A percentile compares a stretch with the other conserved stretches of the same genome.
phyloP scores from a whole-genome alignment of 1,140 invertebrate species.

The Drosophila auraria region DNA sequence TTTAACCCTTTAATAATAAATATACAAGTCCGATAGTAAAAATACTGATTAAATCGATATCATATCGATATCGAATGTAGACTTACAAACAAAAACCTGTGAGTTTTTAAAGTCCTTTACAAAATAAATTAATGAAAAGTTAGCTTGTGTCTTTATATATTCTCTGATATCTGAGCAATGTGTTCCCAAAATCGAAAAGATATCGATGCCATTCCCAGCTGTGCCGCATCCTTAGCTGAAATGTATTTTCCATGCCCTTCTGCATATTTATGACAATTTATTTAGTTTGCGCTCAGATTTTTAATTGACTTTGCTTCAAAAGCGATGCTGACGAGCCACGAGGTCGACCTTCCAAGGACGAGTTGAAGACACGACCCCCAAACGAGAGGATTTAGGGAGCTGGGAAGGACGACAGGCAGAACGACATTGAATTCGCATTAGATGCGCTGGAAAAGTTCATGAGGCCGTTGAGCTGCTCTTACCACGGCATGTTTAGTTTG shows the following conservation, averaged over 20 bases:
- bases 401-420: constrained; percentile 2
- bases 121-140: too few species aligned
- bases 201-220: neutral
- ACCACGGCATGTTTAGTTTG: constrained; percentile 45
- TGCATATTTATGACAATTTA: constrained; percentile 70
- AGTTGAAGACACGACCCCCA: constrained; percentile 21
- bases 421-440: constrained; percentile 77
- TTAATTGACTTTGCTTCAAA: constrained; percentile 71
- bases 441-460: constrained; percentile 72
- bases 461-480: constrained; percentile 60
- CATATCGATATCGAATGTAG: too few species aligned
- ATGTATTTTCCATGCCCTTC: constrained; percentile 34
- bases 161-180: neutral
- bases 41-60: too few species aligned
- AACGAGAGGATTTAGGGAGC: neutral
- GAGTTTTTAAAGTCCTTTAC: too few species aligned
- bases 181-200: neutral
- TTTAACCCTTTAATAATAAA: too few species aligned
- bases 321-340: constrained; percentile 29
- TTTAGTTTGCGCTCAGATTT: constrained; percentile 65
- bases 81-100: too few species aligned
- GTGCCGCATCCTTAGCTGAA: constrained; percentile 29
- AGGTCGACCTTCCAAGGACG: constrained; percentile 50
- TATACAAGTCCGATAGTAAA: too few species aligned
- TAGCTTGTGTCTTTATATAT: neutral